Percentiles rank a stretch among this genome's conserved stretches.
These are phyloP conservation scores for Neoarius graeffei DNA, from an alignment of 2,113 vertebrate genomes.

Conservation along the genomic window DNA sequence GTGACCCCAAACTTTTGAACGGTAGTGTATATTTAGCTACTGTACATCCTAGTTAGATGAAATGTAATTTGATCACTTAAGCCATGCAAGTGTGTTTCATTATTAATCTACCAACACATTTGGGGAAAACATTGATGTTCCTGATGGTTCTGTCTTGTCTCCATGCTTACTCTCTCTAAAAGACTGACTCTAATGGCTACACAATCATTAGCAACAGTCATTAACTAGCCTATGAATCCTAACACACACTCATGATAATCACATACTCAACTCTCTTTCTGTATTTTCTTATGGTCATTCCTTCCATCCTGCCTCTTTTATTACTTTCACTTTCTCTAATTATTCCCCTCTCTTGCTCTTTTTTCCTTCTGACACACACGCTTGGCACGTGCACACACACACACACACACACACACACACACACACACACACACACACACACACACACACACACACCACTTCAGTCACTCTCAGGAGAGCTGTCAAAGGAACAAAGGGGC, in stretches of 20 bases:
- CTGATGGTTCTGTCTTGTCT: not conserved
- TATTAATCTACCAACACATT: not conserved
- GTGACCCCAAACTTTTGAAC: too few relatives aligned
- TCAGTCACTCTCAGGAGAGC: conserved; percentile 49
- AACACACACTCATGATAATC: not conserved
- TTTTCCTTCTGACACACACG: not conserved
- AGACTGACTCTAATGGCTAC: not conserved
- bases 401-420: conserved; percentile 24
- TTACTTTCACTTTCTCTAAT: not conserved
- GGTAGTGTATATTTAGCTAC: too few relatives aligned
- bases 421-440: conserved; percentile 15
- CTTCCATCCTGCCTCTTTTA: not conserved
- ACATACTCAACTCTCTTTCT: not conserved
- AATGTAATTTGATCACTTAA: too few relatives aligned
- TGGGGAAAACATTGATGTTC: not conserved
- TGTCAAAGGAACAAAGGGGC: conserved; percentile 37
- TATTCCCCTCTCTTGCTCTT: not conserved
- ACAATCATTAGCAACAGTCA: not conserved
- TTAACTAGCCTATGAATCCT: not conserved
- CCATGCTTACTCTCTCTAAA: not conserved
- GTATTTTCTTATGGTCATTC: not conserved
- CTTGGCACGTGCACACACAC: conserved; percentile 42
- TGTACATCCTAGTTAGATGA: too few relatives aligned
- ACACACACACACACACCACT: conserved; percentile 24
- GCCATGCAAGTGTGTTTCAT: too few relatives aligned